These are phyloP conservation scores for Merluccius polli DNA, from an alignment of 2,797 vertebrate genomes.

Conservation along the genomic window DNA sequence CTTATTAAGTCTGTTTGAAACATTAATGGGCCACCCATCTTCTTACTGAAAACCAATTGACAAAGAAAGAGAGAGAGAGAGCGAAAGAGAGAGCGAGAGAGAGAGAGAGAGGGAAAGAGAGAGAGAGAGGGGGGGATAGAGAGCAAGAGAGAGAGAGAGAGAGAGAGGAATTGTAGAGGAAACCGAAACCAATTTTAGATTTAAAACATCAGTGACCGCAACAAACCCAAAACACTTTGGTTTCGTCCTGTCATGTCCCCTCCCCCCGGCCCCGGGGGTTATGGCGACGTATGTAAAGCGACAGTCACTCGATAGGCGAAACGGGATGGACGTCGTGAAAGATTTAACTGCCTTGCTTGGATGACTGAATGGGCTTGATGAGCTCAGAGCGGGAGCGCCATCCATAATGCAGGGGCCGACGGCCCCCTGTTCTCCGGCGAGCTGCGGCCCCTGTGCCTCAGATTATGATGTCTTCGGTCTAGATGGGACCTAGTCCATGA, in stretches of 20 bases:
- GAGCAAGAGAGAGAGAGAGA: neutral
- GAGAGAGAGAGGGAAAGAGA: no score
- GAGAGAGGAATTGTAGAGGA: neutral
- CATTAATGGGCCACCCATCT: slow-evolving; percentile 73
- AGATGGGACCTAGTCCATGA: slow-evolving; percentile 54
- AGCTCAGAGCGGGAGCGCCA: slow-evolving; percentile 61
- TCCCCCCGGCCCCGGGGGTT: neutral
- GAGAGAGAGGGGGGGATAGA: no score
- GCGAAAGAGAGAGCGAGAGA: neutral
- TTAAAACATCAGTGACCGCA: neutral
- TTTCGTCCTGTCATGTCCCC: neutral
- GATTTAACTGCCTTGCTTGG: slow-evolving; percentile 62
- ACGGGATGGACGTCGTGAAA: slow-evolving; percentile 61
- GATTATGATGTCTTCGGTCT: slow-evolving; percentile 40
- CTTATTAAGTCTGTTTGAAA: slow-evolving; percentile 76
- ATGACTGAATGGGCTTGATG: slow-evolving; percentile 64
- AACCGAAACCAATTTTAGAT: neutral
- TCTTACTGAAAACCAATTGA: slow-evolving; percentile 30
- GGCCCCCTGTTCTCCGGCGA: slow-evolving; percentile 50
- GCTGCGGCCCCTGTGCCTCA: slow-evolving; percentile 39
- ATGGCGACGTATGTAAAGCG: neutral
- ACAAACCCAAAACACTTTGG: slow-evolving; percentile 22
- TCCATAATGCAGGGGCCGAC: slow-evolving; percentile 72
- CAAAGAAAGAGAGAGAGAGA: neutral
- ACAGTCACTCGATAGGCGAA: slow-evolving; percentile 55